These are phyloP conservation scores for Megaustenia siamemsis DNA, from an alignment of 2,888 invertebrate genomes.

Conservation along the genomic window DNA sequence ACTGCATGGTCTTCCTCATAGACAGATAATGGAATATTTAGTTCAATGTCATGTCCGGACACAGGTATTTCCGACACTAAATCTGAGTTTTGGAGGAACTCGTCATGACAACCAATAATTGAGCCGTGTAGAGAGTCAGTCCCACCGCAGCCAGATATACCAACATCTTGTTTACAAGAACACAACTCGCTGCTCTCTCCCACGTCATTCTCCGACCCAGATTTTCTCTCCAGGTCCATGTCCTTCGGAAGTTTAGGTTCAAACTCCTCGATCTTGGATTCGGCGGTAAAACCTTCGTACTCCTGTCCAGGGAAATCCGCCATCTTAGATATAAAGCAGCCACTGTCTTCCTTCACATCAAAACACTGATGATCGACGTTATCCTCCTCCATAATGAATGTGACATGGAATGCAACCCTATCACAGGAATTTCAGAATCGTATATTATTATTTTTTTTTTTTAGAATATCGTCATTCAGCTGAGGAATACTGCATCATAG, in stretches of 20 bases:
- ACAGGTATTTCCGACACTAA: constrained; percentile 37
- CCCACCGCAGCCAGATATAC: background rate
- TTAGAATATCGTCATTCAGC: too few relatives aligned
- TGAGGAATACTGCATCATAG: too few relatives aligned
- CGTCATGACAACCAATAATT: constrained; percentile 45
- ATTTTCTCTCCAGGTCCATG: background rate
- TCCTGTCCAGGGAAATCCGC: constrained; percentile 22
- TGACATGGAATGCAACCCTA: too few relatives aligned
- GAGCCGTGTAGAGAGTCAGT: constrained; percentile 25
- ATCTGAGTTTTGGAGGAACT: constrained; percentile 23
- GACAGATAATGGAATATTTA: constrained; percentile 31
- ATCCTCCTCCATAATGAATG: constrained; percentile 11
- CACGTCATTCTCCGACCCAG: background rate
- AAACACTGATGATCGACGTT: constrained; percentile 37
- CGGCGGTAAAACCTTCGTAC: background rate
- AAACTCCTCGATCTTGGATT: constrained; percentile 30
- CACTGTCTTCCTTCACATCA: constrained; percentile 49
- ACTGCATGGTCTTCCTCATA: background rate
- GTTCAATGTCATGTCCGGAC: constrained; percentile 45
- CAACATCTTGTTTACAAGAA: background rate
- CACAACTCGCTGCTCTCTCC: background rate
- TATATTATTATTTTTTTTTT: too few relatives aligned
- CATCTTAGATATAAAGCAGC: constrained; percentile 47
- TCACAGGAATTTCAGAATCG: too few relatives aligned
- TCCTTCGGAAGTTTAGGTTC: constrained; percentile 6